Evolutionary conservation across 2,113 vertebrate genomes (phyloP).

Genomic region (Pachypanchax playfairii): DNA sequence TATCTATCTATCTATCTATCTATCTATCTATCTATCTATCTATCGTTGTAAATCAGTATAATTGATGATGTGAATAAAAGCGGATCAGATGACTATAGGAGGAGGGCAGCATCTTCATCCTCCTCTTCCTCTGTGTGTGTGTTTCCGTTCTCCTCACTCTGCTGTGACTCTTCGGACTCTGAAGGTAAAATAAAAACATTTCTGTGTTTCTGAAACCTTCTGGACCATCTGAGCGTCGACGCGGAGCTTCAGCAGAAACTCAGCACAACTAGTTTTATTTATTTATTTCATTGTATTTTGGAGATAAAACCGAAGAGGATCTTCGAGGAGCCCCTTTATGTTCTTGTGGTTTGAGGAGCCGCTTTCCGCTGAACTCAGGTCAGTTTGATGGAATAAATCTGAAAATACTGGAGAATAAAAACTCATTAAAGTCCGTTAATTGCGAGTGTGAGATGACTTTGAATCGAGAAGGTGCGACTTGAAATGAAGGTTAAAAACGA

Average conservation of each 20-base stretch:
- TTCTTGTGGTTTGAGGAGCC: constrained; percentile 1
- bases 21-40: too few species aligned
- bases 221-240: neutral
- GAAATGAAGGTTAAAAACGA: too few species aligned
- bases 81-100: neutral
- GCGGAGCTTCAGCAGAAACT: neutral
- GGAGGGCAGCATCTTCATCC: constrained; percentile 11
- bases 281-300: too few species aligned
- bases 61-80: too few species aligned
- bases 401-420: neutral
- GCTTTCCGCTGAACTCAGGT: constrained; percentile 14
- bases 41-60: too few species aligned
- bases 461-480: neutral
- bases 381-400: constrained; percentile 7
- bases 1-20: too few species aligned
- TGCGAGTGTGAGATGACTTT: neutral
- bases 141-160: constrained; percentile 16
- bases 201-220: too few species aligned
- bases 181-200: constrained; percentile 36
- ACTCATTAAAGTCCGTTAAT: neutral
- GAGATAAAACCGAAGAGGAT: neutral
- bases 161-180: too few species aligned
- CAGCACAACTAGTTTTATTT: neutral
- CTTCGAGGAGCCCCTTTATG: neutral
- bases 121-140: constrained; percentile 18